Conservation (phyloP, 1,140 invertebrate genomes). For the Drosophila bocki region DNA sequence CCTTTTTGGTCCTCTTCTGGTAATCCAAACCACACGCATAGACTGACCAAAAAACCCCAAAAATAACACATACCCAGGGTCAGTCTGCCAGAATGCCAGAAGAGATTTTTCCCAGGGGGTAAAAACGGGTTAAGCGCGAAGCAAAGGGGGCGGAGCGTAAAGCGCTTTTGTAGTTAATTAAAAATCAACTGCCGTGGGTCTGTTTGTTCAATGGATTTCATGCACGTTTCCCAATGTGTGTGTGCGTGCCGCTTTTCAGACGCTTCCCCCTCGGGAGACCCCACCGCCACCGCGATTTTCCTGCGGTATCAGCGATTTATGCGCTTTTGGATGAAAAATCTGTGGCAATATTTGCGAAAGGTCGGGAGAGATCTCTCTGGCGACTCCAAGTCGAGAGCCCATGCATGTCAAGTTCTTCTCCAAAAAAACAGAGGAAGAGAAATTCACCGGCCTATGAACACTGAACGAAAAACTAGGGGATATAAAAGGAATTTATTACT, state of each 20-base stretch:
- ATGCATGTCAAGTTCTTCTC: constrained; percentile 43
- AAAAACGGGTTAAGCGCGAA: constrained; percentile 26
- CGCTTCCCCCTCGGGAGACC: constrained; percentile 7
- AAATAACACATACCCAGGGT: constrained; percentile 31
- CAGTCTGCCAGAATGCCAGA: constrained; percentile 12
- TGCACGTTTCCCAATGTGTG: constrained; percentile 69
- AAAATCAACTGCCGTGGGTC: constrained; percentile 84
- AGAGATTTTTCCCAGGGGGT: constrained; percentile 7
- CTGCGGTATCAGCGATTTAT: constrained; percentile 81
- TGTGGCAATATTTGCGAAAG: constrained; percentile 73
- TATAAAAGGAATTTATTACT: too few relatives aligned
- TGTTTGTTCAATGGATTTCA: constrained; percentile 85
- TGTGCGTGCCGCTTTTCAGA: constrained; percentile 16
- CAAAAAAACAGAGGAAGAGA: constrained; percentile 1
- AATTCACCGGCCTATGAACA: constrained; percentile 1
- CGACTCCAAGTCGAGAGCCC: constrained; percentile 45
- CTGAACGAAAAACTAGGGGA: not conserved
- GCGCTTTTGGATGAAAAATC: constrained; percentile 82
- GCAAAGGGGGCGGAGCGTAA: constrained; percentile 56
- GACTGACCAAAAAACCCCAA: constrained; percentile 46
- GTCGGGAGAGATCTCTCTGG: constrained; percentile 28
- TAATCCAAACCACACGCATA: constrained; percentile 48
- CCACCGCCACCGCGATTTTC: constrained; percentile 41
- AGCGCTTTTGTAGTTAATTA: constrained; percentile 85
- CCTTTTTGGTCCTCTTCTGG: constrained; percentile 20